phyloP scores from a whole-genome alignment of 2,888 invertebrate species.

The Cataglyphis livida region DNA sequence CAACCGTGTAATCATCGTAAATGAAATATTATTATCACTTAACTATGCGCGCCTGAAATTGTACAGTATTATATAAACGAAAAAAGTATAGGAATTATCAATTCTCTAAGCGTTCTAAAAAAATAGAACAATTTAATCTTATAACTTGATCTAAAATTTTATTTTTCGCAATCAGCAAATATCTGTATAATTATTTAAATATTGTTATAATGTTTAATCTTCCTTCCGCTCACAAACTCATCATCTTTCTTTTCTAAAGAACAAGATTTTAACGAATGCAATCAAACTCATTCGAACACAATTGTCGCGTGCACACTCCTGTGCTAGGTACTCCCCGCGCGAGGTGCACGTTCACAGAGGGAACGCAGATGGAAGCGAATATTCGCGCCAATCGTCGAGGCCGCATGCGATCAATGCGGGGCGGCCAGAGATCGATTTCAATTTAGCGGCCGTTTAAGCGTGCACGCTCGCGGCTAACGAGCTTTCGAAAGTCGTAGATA shows the following conservation, averaged over 20 bases:
- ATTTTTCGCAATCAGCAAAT: neutral
- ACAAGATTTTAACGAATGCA: constrained; percentile 47
- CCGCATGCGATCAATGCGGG: constrained; percentile 65
- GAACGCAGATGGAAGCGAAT: constrained; percentile 43
- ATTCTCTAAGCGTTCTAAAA: neutral
- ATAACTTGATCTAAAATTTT: neutral
- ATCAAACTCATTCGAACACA: constrained; percentile 49
- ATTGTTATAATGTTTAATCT: neutral
- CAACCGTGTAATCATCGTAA: neutral
- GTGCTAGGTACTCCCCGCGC: constrained; percentile 65
- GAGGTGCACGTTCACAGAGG: constrained; percentile 17
- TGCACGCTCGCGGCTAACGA: constrained; percentile 83
- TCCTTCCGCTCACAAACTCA: neutral
- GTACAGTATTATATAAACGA: neutral
- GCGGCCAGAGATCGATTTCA: constrained; percentile 83
- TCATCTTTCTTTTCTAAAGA: constrained; percentile 11
- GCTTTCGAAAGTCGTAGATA: constrained; percentile 85
- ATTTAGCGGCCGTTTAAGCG: constrained; percentile 84
- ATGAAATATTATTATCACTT: neutral
- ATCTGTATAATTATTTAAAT: neutral
- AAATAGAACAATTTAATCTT: neutral
- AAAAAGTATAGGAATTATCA: neutral
- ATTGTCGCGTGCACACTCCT: constrained; percentile 71
- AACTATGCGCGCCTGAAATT: neutral
- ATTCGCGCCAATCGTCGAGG: constrained; percentile 54